phyloP scores from a whole-genome alignment of 2,797 vertebrate species.

The Netta rufina region DNA sequence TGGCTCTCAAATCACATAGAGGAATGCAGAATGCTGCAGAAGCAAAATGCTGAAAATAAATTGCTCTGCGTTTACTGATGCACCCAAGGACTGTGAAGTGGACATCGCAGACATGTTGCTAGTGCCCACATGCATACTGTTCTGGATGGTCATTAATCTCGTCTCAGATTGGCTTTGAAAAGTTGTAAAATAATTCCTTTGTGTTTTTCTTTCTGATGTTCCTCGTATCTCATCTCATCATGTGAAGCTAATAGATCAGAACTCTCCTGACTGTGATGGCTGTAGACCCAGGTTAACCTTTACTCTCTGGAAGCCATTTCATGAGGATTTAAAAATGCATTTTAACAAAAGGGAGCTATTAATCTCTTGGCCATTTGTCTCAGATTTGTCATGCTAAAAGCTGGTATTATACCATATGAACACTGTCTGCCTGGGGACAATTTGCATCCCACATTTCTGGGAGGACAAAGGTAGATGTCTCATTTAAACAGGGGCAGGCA shows the following conservation, averaged over 20 bases:
- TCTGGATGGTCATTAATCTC: accelerated
- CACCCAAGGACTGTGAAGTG: neutral
- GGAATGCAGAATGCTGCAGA: neutral
- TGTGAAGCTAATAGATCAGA: neutral
- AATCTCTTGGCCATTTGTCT: neutral
- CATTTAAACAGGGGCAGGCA: neutral
- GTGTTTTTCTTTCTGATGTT: neutral
- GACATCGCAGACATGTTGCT: neutral
- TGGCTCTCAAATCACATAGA: neutral
- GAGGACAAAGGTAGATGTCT: neutral
- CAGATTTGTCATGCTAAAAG: neutral
- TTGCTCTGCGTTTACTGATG: neutral
- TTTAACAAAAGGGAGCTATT: neutral
- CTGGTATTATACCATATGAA: accelerated
- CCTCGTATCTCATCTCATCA: neutral
- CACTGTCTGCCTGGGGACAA: accelerated
- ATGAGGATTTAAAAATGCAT: accelerated
- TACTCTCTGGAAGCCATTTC: neutral
- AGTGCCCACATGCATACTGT: neutral
- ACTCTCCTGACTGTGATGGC: accelerated
- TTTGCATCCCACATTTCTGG: neutral
- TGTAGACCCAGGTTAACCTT: neutral
- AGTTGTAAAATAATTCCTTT: neutral
- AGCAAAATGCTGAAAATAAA: neutral
- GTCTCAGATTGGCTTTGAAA: neutral